Base-by-base conservation (phyloP, 1,140 invertebrate species). In the Drosophila fuyamai region DNA sequence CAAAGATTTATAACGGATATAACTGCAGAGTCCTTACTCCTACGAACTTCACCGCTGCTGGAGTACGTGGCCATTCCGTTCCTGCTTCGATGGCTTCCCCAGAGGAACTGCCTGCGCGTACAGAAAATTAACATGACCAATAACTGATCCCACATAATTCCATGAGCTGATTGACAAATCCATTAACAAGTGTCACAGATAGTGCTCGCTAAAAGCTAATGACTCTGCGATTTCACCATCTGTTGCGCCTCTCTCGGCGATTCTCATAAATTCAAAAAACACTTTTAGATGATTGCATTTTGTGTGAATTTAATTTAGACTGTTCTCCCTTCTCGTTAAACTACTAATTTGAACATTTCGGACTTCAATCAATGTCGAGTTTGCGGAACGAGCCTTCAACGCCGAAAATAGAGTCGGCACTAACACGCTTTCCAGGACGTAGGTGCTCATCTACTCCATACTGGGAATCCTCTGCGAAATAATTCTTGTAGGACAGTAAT, bases 301-400 rank as follows among this genome's bases (percentile, higher is more conserved):
- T 1, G 0, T 1, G 0, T 6, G 51, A 7, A 41, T 78, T 57
- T 55, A 55, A 56, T 79, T 79, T 61, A 65, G 47, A 56, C 41
- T 4, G 5, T 56, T 60, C 32, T 12, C 1, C 18, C 13, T 10
- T 40, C 32, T 13, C 12, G 10, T 50, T 27, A 40, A 13, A 27
- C 16, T 35, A 36, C 29, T 47, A 61, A 50, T 61, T 71, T 48
- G 36, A 56, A 58, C 43, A 53, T 23, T 40, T 55, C 40, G 23
- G 38, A 36, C n/a, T 41, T 58, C 85, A 92, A 67, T 92, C 91
- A 51, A 92, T 79, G 59, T 82, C 79, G 44, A 92, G 63, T 48
- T 92, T 91, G 43, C 94, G 93, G 82, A 95, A 95, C 32, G 94
- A 94, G 4, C 94, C 94, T 59, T 94, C 93, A 13, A 94, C 84